A percentile compares a stretch with the other conserved stretches of the same genome.
These are phyloP conservation scores for Tortrix viridana DNA, from an alignment of 2,888 invertebrate species.

Conservation along the genomic window DNA sequence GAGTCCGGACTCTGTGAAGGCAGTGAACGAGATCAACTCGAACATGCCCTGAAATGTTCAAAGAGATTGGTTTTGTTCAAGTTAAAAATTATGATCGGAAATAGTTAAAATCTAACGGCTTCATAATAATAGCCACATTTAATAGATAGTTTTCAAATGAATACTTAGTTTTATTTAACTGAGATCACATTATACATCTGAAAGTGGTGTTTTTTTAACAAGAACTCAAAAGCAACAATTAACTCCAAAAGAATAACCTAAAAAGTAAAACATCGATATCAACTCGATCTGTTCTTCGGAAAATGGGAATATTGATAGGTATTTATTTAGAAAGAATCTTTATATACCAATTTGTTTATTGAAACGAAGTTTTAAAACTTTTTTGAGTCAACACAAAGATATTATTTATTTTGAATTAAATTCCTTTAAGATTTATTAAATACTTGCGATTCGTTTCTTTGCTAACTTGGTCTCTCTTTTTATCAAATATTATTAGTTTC, in stretches of 20 bases:
- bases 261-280: slow-evolving; percentile 46
- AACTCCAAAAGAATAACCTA: slow-evolving; percentile 46
- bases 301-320: slow-evolving; percentile 39
- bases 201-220: slow-evolving; percentile 60
- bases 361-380: slow-evolving; percentile 3
- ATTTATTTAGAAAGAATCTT: slow-evolving; percentile 9
- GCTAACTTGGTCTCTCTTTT: too few relatives aligned
- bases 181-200: too few relatives aligned
- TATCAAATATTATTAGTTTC: too few relatives aligned
- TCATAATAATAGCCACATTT: too few relatives aligned
- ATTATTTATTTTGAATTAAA: slow-evolving; percentile 6
- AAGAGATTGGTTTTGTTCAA: slow-evolving; percentile 49
- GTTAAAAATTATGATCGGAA: too few relatives aligned
- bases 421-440: background rate
- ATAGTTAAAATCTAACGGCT: too few relatives aligned
- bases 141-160: too few relatives aligned
- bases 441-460: background rate
- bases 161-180: too few relatives aligned
- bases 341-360: slow-evolving; percentile 12
- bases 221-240: slow-evolving; percentile 60
- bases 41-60: slow-evolving; percentile 35
- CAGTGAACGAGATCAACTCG: slow-evolving; percentile 40
- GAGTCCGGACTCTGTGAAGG: slow-evolving; percentile 42
- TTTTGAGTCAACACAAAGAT: slow-evolving; percentile 7
- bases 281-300: slow-evolving; percentile 41